Evolutionary conservation across 2,888 invertebrate species (phyloP).

Genomic region (Acronicta leporina): DNA sequence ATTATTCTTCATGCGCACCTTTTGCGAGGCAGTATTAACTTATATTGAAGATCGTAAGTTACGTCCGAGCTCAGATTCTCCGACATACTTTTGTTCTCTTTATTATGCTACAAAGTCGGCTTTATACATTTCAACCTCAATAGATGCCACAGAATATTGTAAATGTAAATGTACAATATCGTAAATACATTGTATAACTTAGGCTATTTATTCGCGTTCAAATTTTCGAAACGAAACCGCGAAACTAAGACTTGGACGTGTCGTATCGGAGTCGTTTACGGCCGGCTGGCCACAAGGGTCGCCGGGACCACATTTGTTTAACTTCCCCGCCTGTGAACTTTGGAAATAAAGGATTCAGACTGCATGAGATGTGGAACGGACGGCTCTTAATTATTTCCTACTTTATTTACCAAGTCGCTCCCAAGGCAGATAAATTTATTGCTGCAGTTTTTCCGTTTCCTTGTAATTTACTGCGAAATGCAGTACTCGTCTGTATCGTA

Average conservation of each 20-base stretch:
- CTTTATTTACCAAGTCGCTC: conserved; percentile 40
- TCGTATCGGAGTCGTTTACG: conserved; percentile 48
- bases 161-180: conserved; percentile 6
- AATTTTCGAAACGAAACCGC: conserved; percentile 41
- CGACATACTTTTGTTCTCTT: conserved; percentile 26
- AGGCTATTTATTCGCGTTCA: conserved; percentile 31
- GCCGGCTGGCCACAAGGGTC: conserved; percentile 44
- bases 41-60: conserved; percentile 58
- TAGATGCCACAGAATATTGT: conserved; percentile 26
- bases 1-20: conserved; percentile 62
- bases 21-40: conserved; percentile 57
- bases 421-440: conserved; percentile 50
- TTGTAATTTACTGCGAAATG: conserved; percentile 38
- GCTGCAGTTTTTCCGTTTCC: conserved; percentile 52
- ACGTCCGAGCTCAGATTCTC: conserved; percentile 35
- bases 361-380: conserved; percentile 37
- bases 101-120: conserved; percentile 35
- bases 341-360: conserved; percentile 20
- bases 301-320: conserved; percentile 52
- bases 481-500: conserved; percentile 20
- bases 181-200: conserved; percentile 27
- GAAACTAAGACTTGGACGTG: conserved; percentile 36
- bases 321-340: conserved; percentile 47
- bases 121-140: conserved; percentile 36
- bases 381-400: conserved; percentile 47